Evolutionary conservation across 2,888 invertebrate species (phyloP).

Genomic region (Drosophila meridionalis): DNA sequence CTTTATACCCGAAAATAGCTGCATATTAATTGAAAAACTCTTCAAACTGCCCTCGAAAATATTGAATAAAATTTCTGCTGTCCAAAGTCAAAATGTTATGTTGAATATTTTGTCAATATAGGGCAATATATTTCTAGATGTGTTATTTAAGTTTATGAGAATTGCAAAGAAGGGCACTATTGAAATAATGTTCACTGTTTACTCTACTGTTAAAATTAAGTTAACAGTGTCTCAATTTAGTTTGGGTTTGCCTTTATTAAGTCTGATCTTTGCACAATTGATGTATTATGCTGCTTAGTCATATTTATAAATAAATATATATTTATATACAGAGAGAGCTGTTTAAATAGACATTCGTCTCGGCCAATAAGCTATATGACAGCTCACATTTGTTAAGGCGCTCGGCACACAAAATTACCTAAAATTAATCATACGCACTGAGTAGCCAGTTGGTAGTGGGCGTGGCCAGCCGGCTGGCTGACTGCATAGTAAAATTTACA

Average conservation of each 20-base stretch:
- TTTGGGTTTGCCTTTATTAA: not conserved
- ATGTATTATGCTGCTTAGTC: constrained; percentile 10
- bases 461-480: constrained; percentile 1
- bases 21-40: too few species aligned
- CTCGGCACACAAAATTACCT: constrained; percentile 44
- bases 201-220: not conserved
- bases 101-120: too few species aligned
- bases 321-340: constrained; percentile 2
- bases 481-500: constrained; percentile 72
- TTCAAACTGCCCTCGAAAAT: too few species aligned
- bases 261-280: not conserved
- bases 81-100: too few species aligned
- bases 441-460: constrained; percentile 9
- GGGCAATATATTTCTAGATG: too few species aligned
- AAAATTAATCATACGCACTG: constrained; percentile 78
- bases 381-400: constrained; percentile 29
- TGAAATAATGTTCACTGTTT: not conserved
- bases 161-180: not conserved
- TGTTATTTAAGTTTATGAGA: not conserved
- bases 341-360: constrained; percentile 30
- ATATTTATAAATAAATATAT: constrained; percentile 3
- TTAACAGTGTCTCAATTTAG: not conserved
- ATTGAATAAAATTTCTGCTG: too few species aligned
- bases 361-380: constrained; percentile 29
- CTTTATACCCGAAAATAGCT: too few species aligned